Base-by-base conservation (phyloP, 2,113 vertebrate genomes). In the Fulmarus glacialis region DNA sequence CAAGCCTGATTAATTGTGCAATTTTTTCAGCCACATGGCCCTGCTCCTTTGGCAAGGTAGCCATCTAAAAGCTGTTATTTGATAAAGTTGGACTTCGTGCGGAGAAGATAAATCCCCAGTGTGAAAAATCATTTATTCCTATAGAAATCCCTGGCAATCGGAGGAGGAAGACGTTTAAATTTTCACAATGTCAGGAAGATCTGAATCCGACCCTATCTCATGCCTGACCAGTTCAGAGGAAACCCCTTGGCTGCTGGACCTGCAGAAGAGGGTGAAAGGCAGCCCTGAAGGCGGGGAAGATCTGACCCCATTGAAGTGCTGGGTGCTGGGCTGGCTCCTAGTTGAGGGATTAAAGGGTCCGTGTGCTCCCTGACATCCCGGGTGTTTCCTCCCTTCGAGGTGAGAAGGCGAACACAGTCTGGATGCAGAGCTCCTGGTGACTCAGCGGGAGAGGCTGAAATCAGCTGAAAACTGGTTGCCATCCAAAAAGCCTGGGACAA, bases 401-500 rank as follows among this genome's bases (percentile, higher is more conserved):
- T 73, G 92, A 77, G 53, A 63, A 89, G 84, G 47, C 1, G 0
- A 89, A 72, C 48, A 38, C 64, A 82, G 85, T 62, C 55, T 68
- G 32, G 70, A 79, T 72, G 74, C 86, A 85, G 63, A 91, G 34
- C 55, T 91, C 20, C 15, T 32, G 20, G 83, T 95, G 95, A 95
- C 82, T 95, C 82, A 91, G 92, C 12, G 4, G 40, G 62, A 83
- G 58, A 82, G 71, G 71, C 42, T 64, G 74, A 91, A 96, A 64
- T 88, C 74, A 81, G 66, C 82, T 83, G 66, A 83, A 80, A 78
- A 68, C 42, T 92, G 92, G 67, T 95, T 81, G 82, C 72, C 82
- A 63, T 95, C 94, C 94, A 96, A 93, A 77, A 95, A 90, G 80
- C 89, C 64, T 70, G 63, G 86, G 92, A 94, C 88, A 96, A 74